A percentile compares a stretch with the other conserved stretches of the same genome.
Conservation (phyloP, 2,888 invertebrate species). For the Pristionchus exspectatus region DNA sequence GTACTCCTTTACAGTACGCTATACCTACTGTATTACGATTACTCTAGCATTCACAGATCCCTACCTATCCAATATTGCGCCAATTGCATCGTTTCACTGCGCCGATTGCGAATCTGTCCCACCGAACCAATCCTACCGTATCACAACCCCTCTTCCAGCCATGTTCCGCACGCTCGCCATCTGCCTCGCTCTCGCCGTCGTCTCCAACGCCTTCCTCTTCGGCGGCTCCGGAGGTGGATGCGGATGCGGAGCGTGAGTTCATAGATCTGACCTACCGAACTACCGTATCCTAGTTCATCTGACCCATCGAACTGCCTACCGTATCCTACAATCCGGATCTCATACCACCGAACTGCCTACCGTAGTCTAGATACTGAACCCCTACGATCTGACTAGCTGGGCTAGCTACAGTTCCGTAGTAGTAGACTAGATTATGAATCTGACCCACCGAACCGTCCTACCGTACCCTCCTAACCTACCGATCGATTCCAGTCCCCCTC, state of each 20-base stretch:
- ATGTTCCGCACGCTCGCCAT: constrained; percentile 4
- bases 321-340: too few species aligned
- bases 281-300: too few species aligned
- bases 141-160: not conserved
- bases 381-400: too few species aligned
- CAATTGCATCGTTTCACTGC: not conserved
- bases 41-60: too few species aligned
- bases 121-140: not conserved
- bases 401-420: too few species aligned
- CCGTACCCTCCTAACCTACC: not conserved
- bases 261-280: not conserved
- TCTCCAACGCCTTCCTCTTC: constrained; percentile 53
- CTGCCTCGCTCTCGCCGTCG: constrained; percentile 46
- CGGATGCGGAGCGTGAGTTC: constrained; percentile 52
- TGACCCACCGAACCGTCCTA: not conserved
- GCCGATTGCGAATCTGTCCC: not conserved
- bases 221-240: constrained; percentile 43
- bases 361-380: too few species aligned
- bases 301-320: not conserved
- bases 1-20: not conserved
- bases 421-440: not conserved
- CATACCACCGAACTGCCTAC: too few species aligned
- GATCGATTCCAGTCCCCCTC: constrained; percentile 46
- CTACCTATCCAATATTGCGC: too few species aligned
- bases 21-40: not conserved